Evolutionary conservation across 2,113 vertebrate genomes (phyloP).

Genomic region (Numida meleagris): DNA sequence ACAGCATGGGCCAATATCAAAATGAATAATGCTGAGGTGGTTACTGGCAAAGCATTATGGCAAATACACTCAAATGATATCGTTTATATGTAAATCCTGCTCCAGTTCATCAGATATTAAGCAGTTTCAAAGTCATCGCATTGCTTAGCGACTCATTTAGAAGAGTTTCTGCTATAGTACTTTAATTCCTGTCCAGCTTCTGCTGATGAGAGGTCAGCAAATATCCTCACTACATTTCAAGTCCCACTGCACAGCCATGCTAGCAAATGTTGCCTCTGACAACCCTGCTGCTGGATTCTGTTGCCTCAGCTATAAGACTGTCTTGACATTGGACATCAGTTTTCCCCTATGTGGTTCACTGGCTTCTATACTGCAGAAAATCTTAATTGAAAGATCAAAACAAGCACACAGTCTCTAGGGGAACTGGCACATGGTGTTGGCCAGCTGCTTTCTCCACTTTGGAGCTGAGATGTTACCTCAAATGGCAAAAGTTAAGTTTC

Average conservation of each 20-base stretch:
- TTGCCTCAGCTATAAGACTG: not conserved
- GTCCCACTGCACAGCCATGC: not conserved
- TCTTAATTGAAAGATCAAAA: not conserved
- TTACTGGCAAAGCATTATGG: constrained; percentile 63
- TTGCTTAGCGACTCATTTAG: constrained; percentile 6
- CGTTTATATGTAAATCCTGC: constrained; percentile 73
- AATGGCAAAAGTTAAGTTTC: not conserved
- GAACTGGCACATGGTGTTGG: not conserved
- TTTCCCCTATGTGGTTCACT: accelerated
- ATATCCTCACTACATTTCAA: not conserved
- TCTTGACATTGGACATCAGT: not conserved
- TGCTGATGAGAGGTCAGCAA: not conserved
- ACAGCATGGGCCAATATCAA: constrained; percentile 47
- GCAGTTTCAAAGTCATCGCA: constrained; percentile 32
- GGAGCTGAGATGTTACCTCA: not conserved
- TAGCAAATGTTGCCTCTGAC: not conserved
- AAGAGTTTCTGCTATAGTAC: not conserved
- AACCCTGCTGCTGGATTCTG: not conserved
- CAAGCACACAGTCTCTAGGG: not conserved
- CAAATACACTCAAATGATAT: constrained; percentile 27
- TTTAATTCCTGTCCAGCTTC: not conserved
- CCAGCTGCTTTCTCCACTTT: not conserved
- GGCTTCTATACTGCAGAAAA: not conserved
- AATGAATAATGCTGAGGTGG: constrained; percentile 56
- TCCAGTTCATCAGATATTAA: constrained; percentile 44